These are phyloP conservation scores for Carassius auratus DNA, from an alignment of 2,113 vertebrate species.

Conservation along the genomic window DNA sequence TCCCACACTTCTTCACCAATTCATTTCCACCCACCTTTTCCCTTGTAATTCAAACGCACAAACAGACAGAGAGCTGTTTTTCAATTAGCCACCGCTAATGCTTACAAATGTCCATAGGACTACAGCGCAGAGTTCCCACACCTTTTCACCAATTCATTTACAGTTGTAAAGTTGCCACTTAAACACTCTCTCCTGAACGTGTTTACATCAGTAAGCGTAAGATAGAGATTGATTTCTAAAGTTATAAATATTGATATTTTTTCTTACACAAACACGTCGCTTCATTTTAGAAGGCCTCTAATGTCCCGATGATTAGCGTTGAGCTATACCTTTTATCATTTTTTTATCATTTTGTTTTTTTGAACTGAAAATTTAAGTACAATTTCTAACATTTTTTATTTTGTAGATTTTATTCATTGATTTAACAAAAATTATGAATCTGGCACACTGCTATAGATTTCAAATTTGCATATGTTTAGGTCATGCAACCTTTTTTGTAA, in stretches of 20 bases:
- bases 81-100: background rate
- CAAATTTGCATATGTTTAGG: background rate
- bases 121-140: background rate
- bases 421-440: background rate
- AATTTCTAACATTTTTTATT: background rate
- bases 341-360: too few relatives aligned
- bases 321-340: too few relatives aligned
- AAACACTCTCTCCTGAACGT: too few relatives aligned
- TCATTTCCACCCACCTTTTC: slow-evolving; percentile 24
- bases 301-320: too few relatives aligned
- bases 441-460: background rate
- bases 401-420: background rate
- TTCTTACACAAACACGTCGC: too few relatives aligned
- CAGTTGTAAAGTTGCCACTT: background rate
- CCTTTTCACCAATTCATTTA: background rate
- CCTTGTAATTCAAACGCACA: slow-evolving; percentile 22
- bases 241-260: too few relatives aligned
- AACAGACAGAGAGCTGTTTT: slow-evolving; percentile 25
- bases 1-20: slow-evolving; percentile 15
- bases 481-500: background rate
- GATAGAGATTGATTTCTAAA: too few relatives aligned
- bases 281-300: too few relatives aligned
- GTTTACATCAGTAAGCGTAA: too few relatives aligned
- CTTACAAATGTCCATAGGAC: background rate
- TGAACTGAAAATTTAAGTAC: too few relatives aligned